Base-by-base conservation (phyloP, 2,888 invertebrate species). In the Folsomia manolachei region DNA sequence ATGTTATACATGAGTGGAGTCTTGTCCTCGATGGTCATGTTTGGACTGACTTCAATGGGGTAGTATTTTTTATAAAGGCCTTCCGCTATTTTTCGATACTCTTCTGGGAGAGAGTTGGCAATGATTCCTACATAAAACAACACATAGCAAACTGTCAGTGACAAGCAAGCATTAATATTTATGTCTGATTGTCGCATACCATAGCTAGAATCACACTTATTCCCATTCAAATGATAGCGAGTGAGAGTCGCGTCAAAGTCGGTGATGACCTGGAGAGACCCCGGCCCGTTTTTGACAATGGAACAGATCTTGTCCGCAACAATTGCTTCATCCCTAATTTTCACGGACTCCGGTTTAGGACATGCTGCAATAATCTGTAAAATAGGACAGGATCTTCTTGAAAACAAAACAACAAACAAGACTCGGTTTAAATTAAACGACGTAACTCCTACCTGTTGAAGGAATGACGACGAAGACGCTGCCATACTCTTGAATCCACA, bases 161-260 rank as follows among this genome's bases (percentile, higher is more conserved):
- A 73, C n/a, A n/a, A n/a, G n/a, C n/a, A n/a, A n/a, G n/a, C n/a
- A n/a, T n/a, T n/a, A n/a, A n/a, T n/a, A n/a, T n/a, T n/a, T n/a
- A n/a, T n/a, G n/a, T n/a, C n/a, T n/a, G n/a, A n/a, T n/a, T n/a
- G n/a, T n/a, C n/a, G n/a, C 84, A 84, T 85, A 90, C 95, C 91
- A 86, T 94, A 95, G 84, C 94, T 94, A 64, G 92, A 91, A 1
- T 90, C 85, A 25, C 92, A 91, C 39, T 85, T 83, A 77, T 86
- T 86, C 0, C 94, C 94, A 74, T 90, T 87, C 78, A 90, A 86
- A 69, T 88, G 89, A 81, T 92, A 91, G 81, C 91, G 91, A 0
- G 95, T 94, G 63, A 96, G 85, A 0, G 96, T 96, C 80, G 89
- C 88, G 83, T 96, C 96, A 83, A 95, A 96, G 84, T 96, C 96